Base-by-base conservation (phyloP, 2,888 invertebrate genomes). In the Tetramorium bicarinatum region DNA sequence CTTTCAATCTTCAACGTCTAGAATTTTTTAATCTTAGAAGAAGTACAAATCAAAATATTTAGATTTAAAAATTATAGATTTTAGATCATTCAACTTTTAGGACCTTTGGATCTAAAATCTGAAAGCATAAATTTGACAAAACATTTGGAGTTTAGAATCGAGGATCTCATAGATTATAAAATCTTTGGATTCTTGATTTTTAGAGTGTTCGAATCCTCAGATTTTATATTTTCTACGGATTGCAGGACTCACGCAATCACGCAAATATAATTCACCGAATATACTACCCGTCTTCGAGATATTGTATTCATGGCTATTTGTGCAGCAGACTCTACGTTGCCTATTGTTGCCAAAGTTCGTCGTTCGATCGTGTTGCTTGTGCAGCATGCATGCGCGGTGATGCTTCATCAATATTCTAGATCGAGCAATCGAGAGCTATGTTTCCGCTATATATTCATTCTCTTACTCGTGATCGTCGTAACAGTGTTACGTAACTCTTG, bases 291-390 rank as follows among this genome's bases (percentile, higher is more conserved):
- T 82, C 25, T 59, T 34, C 47, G 49, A 67, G n/a, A 61, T 44
- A 44, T 34, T 44, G 71, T 71, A 38, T 47, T 71, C 25, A 79
- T 59, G 56, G 79, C 72, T 80, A 80, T 49, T 71, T 49, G 3
- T 71, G 38, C 25, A 7, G 38, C 29, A 72, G 34, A 79, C 59
- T 79, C 47, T 18, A 80, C 38, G 38, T 80, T 72, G 79, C 59
- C 71, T 80, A 71, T 59, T 80, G 47, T 71, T 47, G 79, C 52
- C 71, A 69, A 79, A 79, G 71, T 71, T 61, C 25, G 47, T 79
- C 34, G 3, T 79, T 69, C 38, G 47, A 61, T 72, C 59, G 38
- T 80, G 72, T 80, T 80, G 72, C 72, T 80, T 80, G 18, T 72
- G 71, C 59, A 59, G 71, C 47, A 79, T 79, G 79, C 79, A 77